These are phyloP conservation scores for Clitarchus hookeri DNA, from an alignment of 2,888 invertebrate genomes.

Conservation along the genomic window DNA sequence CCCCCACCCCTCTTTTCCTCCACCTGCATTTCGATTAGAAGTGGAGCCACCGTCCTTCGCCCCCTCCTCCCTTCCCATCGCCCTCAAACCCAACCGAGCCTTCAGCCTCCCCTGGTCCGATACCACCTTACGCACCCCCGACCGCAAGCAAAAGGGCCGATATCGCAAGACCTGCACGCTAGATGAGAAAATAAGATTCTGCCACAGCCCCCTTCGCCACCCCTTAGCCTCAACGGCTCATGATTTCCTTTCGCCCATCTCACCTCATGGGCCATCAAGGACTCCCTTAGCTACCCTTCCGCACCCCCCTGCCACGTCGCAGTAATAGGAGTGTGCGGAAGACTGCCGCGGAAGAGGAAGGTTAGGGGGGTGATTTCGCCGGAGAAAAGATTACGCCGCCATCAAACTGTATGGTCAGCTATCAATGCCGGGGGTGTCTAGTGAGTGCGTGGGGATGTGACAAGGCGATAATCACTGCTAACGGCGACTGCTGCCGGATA, in stretches of 20 bases:
- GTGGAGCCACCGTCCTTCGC: neutral
- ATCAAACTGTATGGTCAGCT: conserved; percentile 40
- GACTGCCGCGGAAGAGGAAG: neutral
- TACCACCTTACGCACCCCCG: neutral
- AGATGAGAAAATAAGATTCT: conserved; percentile 43
- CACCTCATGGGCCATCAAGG: conserved; percentile 18
- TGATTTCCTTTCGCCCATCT: conserved; percentile 15
- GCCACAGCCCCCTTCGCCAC: conserved; percentile 27
- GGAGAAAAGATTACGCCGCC: conserved; percentile 30
- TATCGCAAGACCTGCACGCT: conserved; percentile 27
- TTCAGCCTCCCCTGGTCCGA: conserved; percentile 1
- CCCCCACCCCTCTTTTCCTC: conserved; percentile 5
- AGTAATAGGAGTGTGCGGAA: neutral
- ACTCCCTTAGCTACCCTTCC: conserved; percentile 7
- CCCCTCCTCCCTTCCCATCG: neutral
- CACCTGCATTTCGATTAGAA: conserved; percentile 2
- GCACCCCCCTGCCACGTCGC: neutral
- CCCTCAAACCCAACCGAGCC: neutral
- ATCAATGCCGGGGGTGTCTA: conserved; percentile 32
- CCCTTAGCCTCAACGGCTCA: conserved; percentile 7
- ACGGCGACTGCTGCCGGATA: neutral
- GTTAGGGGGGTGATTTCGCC: neutral
- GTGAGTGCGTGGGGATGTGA: neutral
- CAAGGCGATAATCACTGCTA: conserved; percentile 14
- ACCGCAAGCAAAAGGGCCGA: conserved; percentile 14